Evolutionary conservation across 2,113 vertebrate species (phyloP).

Genomic region (Rhinolophus sinicus): DNA sequence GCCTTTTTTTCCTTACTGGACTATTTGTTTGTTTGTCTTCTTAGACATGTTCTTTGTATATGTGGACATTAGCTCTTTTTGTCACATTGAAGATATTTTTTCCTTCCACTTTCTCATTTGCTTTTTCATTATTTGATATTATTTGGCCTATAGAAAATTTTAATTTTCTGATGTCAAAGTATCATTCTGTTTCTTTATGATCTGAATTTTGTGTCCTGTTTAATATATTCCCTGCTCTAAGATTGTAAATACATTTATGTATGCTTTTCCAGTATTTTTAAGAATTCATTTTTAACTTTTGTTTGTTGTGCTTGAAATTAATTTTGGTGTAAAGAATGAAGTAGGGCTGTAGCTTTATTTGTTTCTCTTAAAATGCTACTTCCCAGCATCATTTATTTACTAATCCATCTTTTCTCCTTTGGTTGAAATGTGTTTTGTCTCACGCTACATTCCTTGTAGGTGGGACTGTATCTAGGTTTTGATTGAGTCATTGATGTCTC

Average conservation of each 20-base stretch:
- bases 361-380: neutral
- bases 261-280: neutral
- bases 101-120: neutral
- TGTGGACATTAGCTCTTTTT: neutral
- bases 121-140: neutral
- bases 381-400: neutral
- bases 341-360: neutral
- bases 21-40: neutral
- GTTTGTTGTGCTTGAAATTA: neutral
- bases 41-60: neutral
- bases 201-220: neutral
- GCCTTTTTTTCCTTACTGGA: neutral
- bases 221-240: neutral
- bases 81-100: neutral
- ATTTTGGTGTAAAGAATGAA: neutral
- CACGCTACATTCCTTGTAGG: neutral
- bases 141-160: neutral
- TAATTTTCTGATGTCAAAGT: neutral
- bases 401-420: neutral
- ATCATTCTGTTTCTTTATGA: neutral
- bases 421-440: neutral
- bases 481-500: neutral
- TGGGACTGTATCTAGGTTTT: neutral
- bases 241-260: neutral
- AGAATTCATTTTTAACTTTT: conserved; percentile 1